Evolutionary conservation across 2,113 vertebrate genomes (phyloP).

Genomic region (Ageneiosus marmoratus): DNA sequence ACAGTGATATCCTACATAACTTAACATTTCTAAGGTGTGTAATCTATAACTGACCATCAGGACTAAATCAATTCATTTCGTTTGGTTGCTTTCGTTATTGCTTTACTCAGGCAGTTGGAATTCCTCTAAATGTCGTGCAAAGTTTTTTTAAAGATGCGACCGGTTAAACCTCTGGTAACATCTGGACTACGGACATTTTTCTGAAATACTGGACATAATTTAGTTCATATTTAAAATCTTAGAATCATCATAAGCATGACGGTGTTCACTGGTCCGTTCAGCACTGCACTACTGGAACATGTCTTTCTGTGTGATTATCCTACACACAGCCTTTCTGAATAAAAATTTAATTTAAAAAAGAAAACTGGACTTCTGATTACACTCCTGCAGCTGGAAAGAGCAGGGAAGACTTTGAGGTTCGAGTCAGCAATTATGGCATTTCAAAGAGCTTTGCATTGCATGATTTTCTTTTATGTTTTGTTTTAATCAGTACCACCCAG

Average conservation of each 20-base stretch:
- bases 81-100: background rate
- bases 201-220: background rate
- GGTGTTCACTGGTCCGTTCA: background rate
- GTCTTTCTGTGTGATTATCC: slow-evolving; percentile 17
- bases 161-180: background rate
- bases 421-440: slow-evolving; percentile 5
- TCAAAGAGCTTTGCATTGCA: background rate
- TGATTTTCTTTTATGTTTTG: slow-evolving; percentile 9
- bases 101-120: slow-evolving; percentile 11
- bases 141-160: background rate
- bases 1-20: background rate
- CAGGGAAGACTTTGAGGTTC: slow-evolving; percentile 8
- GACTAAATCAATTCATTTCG: background rate
- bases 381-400: background rate
- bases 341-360: slow-evolving; percentile 2
- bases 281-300: slow-evolving; percentile 18
- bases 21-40: background rate
- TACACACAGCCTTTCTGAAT: background rate
- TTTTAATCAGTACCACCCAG: slow-evolving; percentile 20
- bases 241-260: background rate
- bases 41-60: background rate
- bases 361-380: slow-evolving; percentile 28
- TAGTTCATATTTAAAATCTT: slow-evolving; percentile 29
- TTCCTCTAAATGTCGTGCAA: background rate
- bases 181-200: slow-evolving; percentile 12